Evolutionary conservation across 1,140 invertebrate genomes (phyloP).

Genomic region (Agraylea sexmaculata): DNA sequence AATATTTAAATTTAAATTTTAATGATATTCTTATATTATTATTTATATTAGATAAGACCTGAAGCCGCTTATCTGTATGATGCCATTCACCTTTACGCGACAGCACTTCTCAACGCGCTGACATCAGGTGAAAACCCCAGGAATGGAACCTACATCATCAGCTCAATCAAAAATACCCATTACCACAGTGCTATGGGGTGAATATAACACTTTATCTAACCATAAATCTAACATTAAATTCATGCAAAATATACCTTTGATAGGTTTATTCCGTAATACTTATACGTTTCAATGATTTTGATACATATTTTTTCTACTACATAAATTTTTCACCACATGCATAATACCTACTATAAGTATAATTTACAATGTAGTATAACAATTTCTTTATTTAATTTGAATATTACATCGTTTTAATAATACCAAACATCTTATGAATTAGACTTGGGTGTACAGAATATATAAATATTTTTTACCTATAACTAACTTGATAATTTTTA

Average conservation of each 20-base stretch:
- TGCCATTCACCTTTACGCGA: conserved; percentile 73
- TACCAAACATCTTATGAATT: too few relatives aligned
- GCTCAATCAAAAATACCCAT: conserved; percentile 55
- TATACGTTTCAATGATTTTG: too few relatives aligned
- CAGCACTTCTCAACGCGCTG: conserved; percentile 56
- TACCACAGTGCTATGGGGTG: conserved; percentile 82
- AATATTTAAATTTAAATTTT: not conserved
- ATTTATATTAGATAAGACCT: conserved; percentile 54
- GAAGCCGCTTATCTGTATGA: conserved; percentile 89
- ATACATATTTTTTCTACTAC: too few relatives aligned
- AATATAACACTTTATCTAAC: conserved; percentile 22
- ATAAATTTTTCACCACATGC: too few relatives aligned
- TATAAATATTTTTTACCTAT: too few relatives aligned
- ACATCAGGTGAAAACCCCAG: conserved; percentile 49
- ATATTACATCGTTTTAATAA: too few relatives aligned
- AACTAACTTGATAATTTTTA: too few relatives aligned
- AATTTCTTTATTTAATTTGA: too few relatives aligned
- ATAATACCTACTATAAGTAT: too few relatives aligned
- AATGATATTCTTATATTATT: not conserved
- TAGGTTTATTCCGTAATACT: conserved; percentile 1
- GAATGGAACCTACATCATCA: conserved; percentile 61
- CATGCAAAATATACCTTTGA: conserved; percentile 1
- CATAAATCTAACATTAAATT: not conserved
- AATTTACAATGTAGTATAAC: too few relatives aligned
- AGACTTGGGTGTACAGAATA: too few relatives aligned